Evolutionary conservation across 2,797 vertebrate species (phyloP), one percentile per base, ranked within the genome.

Genomic region (Sciurus vulgaris): DNA sequence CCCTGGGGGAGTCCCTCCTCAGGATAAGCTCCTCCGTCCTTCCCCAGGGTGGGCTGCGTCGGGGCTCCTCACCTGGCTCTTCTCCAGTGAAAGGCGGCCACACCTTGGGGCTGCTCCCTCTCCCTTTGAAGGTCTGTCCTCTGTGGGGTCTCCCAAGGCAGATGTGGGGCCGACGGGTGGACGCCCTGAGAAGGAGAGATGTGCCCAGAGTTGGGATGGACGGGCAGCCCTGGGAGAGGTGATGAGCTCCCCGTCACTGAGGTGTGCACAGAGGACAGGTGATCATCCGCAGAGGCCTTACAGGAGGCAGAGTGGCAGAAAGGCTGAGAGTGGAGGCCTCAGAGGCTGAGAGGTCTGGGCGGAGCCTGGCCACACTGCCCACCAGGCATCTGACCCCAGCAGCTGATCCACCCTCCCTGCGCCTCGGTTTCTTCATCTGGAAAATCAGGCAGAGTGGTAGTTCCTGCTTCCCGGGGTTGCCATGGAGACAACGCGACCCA

Each of bases 401-500:
- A 7, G 35, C 1, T 8, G 8, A 22, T 24, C 72, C 38, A 10
- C 1, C 35, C 67, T 79, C 63, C 1, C 11, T 1, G n/a, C 92
- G 69, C 47, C 61, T 69, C 4, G 0, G 82, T 82, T 88, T 96
- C 87, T 94, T 94, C 93, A 95, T 84, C 90, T 95, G 93, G 95
- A 95, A 94, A 96, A 76, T 83, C 86, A 95, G 41, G 44, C 33
- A 61, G 78, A 81, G 38, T 59, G 82, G 70, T 69, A 82, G 63
- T 65, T 41, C 4, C 61, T 41, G 2, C 35, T 61, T 74, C 67
- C 70, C 33, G 38, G 67, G 70, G 92, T 96, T 96, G 96, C 92
- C 94, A 95, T 93, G 82, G 95, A 92, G 87, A 96, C 77, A 26
- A 35, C 74, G 81, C n/a, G 93, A 63, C 83, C n/a, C 30, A 41